Evolutionary conservation across 2,797 vertebrate species (phyloP), one percentile per base, ranked within the genome.

Genomic region (Lophotriccus pileatus): DNA sequence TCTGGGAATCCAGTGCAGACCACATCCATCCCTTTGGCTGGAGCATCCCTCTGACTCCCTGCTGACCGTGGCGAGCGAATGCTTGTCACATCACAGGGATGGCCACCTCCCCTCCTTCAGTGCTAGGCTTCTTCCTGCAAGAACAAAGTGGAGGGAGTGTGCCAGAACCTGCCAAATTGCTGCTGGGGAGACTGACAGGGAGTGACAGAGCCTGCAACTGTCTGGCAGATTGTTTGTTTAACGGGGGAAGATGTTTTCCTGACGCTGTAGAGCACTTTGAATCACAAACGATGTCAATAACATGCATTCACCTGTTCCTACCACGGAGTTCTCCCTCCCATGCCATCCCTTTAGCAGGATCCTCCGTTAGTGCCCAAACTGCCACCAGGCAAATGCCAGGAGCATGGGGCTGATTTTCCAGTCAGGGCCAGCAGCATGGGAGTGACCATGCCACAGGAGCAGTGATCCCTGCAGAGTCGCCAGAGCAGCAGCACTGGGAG

Each of bases 121-220:
- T 36, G 14, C 32, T 80, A 64, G 56, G 41, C 77, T 93, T 55
- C 73, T 67, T 93, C 86, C 64, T 58, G 60, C 28, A 70, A 91
- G 84, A 94, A 79, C 83, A 85, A 69, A 87, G 85, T 5, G 1
- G 66, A 84, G 36, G 23, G 53, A 80, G 41, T 43, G 27, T 69
- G 84, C 92, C 89, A 89, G 66, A 78, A 75, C 59, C 93, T 89
- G 93, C 89, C 91, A 81, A 76, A 84, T 69, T 86, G 83, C 80
- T 92, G 62, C 81, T 79, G 87, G 24, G 81, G 92, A 94, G 88
- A 62, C 74, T 90, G 91, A 63, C 60, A 20, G 64, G 58, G 93
- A 94, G 59, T 89, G 91, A 93, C 93, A 89, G 95, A 94, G 95
- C 94, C 95, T 96, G 93, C 84, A 96, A 95, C 87, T 87, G 94